A percentile compares a stretch with the other conserved stretches of the same genome.
Evolutionary conservation across 2,113 vertebrate genomes (phyloP).

Genomic region (Tachuris rubrigastra): DNA sequence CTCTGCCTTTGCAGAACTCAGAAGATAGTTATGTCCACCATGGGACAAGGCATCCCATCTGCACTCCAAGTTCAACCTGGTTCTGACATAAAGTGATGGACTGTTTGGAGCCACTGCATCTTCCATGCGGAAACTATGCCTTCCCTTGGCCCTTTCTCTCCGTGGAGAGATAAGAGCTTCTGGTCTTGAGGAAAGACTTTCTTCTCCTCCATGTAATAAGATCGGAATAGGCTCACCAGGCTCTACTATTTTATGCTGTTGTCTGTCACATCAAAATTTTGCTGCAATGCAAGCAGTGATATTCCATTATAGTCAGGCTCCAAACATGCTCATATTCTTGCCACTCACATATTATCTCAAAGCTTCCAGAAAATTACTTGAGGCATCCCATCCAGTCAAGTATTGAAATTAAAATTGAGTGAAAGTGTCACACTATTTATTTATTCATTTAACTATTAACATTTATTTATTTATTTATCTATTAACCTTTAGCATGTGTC

Average conservation of each 20-base stretch:
- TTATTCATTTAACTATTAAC: background rate
- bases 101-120: background rate
- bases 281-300: background rate
- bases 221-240: background rate
- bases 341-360: background rate
- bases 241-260: background rate
- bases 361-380: background rate
- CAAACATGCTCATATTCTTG: background rate
- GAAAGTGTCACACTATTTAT: background rate
- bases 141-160: background rate
- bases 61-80: background rate
- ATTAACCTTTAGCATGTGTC: background rate
- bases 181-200: background rate
- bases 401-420: background rate
- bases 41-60: background rate
- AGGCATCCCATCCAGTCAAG: background rate
- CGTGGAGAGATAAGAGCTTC: background rate
- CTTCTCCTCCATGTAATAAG: background rate
- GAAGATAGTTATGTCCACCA: rapidly evolving
- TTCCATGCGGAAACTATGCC: background rate
- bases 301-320: background rate
- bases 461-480: background rate
- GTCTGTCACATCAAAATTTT: background rate
- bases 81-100: background rate
- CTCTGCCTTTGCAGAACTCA: background rate